Evolutionary conservation across 2,113 vertebrate genomes (phyloP), one percentile per base, ranked within the genome.

Genomic region (Bubo bubo): DNA sequence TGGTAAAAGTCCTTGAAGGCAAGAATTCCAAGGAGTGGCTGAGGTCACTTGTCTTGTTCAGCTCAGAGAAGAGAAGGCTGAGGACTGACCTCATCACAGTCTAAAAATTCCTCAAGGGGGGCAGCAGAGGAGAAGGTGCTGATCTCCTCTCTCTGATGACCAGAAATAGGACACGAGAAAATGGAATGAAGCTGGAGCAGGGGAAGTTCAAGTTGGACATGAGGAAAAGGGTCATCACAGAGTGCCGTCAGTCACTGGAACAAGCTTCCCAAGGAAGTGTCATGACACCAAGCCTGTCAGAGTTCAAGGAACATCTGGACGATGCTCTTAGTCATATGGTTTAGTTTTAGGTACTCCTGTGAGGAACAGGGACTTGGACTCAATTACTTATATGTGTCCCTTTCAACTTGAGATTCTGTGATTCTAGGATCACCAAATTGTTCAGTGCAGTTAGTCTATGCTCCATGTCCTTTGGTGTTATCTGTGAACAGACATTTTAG

Each of bases 161-260:
- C 9, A 59, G 8, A 1, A 2, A 32, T 4, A 43, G 16, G 21
- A 50, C 26, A 50, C 2, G 0, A 73, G 3, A 21, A 27, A 73
- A 74, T 41, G 16, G 12, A 55, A 63, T n/a, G 66, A 72, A 49
- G 8, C 7, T 27, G 14, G 8, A 3, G 15, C 26, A 50, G 17
- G 17, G 34, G 8, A 67, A 28, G 19, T 67, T 75, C 15, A 12
- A 27, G 28, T 1, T 58, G 30, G 28, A 49, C 43, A 49, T 58
- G n/a, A 66, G 41, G 50, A n/a, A 58, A 49, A 59, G 20, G 4
- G 30, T n/a, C 12, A 23, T 68, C 15, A 35, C 4, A 5, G 35
- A 59, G 16, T 1, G 12, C 26, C 2, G 24, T 41, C 6, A 0
- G 18, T 56, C 23, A 34, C 43, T 41, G 26, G 12, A 56, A 58